Conservation (phyloP, 2,888 invertebrate genomes). For the Drosophila fungiperda region DNA sequence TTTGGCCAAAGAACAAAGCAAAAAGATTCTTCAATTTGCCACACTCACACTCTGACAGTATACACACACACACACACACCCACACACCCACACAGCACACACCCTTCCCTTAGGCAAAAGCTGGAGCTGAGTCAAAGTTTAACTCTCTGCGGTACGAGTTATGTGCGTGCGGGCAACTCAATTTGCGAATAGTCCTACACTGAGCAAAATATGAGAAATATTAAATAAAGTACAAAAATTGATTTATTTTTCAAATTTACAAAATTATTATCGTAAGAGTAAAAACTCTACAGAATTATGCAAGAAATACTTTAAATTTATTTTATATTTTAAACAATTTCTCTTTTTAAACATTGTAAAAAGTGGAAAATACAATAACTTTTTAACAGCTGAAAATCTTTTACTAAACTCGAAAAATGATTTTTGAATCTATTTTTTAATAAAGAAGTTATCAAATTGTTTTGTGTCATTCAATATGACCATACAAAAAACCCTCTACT, state of each 20-base stretch:
- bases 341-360: neutral
- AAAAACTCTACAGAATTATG: neutral
- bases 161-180: slow-evolving; percentile 64
- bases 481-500: no score
- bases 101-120: slow-evolving; percentile 13
- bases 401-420: neutral
- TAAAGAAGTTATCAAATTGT: no score
- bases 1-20: slow-evolving; percentile 36
- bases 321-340: neutral
- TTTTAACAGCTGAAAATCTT: fast-evolving
- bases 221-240: neutral
- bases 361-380: fast-evolving
- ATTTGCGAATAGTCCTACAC: slow-evolving; percentile 29
- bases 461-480: no score
- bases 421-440: neutral
- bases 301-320: neutral
- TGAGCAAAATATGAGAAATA: neutral
- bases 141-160: slow-evolving; percentile 31
- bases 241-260: neutral
- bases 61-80: slow-evolving; percentile 6
- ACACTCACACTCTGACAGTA: neutral
- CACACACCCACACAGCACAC: neutral
- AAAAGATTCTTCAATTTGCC: slow-evolving; percentile 35
- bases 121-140: slow-evolving; percentile 37
- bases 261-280: neutral